Evolutionary conservation across 2,797 vertebrate genomes (phyloP), one percentile per base, ranked within the genome.

Genomic region (Micromesistius poutassou): DNA sequence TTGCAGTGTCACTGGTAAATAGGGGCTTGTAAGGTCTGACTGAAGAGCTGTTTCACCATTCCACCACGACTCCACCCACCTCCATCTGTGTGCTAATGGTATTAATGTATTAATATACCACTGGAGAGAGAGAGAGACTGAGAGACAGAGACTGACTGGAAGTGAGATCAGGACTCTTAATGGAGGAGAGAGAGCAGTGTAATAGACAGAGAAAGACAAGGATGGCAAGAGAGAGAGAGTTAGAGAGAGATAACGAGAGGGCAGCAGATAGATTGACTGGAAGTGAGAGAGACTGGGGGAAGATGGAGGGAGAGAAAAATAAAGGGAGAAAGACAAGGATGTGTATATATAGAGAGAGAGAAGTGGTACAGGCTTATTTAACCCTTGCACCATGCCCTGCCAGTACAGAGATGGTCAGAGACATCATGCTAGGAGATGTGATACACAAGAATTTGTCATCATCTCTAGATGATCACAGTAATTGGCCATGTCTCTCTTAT

Each of bases 331-430:
- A 70, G 33, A 31, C 71, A 79, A 76, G 50, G 33, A 42, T 46
- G n/a, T n/a, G 62, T 46, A 33, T 30, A 79, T 82, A 80, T 85
- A 81, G 66, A 30, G 66, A 30, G 12, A 4, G 42, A 28, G 66
- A 25, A 78, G 81, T 81, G 12, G 85, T 79, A 78, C 73, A 28
- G 79, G 86, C 80, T 92, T 92, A 88, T 73, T 85, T 91, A 90
- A 92, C 86, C 79, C 74, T 55, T 35, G 50, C 85, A 28, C 25
- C 81, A 40, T 74, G 83, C 71, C 75, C 78, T 68, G 75, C 36
- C 76, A 19, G 40, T 78, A 66, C 79, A 70, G 70, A 78, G 76
- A 76, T 5, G 40, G 77, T 66, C 79, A 70, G 70, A 78, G 76
- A 76, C 7, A 84, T 72, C 19, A 68, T 76, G 62, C 71, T 0